Conservation (phyloP, 2,888 invertebrate species). For the Cataglyphis altisquamis region DNA sequence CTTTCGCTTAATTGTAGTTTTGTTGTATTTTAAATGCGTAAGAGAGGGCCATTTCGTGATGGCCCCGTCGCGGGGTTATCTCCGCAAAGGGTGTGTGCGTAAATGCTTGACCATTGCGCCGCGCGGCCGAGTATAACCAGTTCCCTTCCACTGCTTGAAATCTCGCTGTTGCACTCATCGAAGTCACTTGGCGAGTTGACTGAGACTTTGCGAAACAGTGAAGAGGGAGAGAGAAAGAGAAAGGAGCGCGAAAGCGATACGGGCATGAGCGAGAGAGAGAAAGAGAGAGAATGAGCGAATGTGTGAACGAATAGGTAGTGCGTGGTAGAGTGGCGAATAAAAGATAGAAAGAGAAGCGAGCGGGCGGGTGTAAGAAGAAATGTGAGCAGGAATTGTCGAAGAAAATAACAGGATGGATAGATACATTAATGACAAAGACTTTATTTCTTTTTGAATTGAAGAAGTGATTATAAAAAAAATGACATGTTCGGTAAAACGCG, state of each 20-base stretch:
- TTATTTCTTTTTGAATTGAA: neutral
- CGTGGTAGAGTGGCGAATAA: conserved; percentile 37
- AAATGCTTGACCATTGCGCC: conserved; percentile 44
- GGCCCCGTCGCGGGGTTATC: conserved; percentile 34
- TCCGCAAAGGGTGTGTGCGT: conserved; percentile 44
- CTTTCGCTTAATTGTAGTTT: conserved; percentile 31
- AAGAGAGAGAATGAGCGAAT: conserved; percentile 18
- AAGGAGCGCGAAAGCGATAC: neutral
- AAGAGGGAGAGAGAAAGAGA: conserved; percentile 2
- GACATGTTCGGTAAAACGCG: neutral
- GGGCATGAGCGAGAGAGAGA: neutral
- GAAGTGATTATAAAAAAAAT: neutral
- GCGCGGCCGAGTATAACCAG: conserved; percentile 61
- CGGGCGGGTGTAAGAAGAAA: conserved; percentile 25
- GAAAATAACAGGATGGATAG: conserved; percentile 16
- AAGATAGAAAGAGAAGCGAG: conserved; percentile 9
- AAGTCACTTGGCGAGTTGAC: conserved; percentile 60
- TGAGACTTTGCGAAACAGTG: conserved; percentile 35
- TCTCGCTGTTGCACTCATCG: conserved; percentile 65
- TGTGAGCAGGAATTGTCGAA: conserved; percentile 11
- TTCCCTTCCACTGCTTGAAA: conserved; percentile 64
- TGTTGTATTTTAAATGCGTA: neutral
- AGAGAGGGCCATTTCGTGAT: conserved; percentile 7
- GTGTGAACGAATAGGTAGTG: conserved; percentile 21
- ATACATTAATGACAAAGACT: neutral